phyloP scores from a whole-genome alignment of 1,140 invertebrate genomes.

The Drosophila elegans region DNA sequence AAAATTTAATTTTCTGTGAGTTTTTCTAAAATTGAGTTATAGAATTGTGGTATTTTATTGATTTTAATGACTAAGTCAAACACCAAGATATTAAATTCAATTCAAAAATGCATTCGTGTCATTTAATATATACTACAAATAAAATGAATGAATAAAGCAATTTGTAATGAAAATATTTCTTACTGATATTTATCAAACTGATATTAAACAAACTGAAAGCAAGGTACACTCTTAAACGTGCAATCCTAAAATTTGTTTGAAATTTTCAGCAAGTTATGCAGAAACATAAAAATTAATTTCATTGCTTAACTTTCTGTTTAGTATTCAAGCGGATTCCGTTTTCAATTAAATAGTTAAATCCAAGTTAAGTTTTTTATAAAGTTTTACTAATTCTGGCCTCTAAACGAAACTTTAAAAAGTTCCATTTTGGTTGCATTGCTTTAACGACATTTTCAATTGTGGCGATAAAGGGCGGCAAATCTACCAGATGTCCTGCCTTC shows the following conservation, averaged over 20 bases:
- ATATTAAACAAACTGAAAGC: no score
- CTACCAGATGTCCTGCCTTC: slow-evolving; percentile 43
- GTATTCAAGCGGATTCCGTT: slow-evolving; percentile 14
- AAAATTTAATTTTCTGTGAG: no score
- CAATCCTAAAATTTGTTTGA: neutral
- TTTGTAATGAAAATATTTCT: no score
- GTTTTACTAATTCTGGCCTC: slow-evolving; percentile 12
- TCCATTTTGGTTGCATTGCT: slow-evolving; percentile 47
- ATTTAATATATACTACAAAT: no score
- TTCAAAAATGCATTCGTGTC: no score
- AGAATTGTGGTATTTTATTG: no score
- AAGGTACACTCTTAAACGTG: no score
- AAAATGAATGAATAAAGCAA: no score
- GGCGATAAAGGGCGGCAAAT: slow-evolving; percentile 32
- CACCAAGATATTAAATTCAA: no score
- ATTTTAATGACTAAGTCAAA: no score
- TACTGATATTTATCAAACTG: no score
- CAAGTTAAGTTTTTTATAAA: slow-evolving; percentile 11
- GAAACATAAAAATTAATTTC: slow-evolving; percentile 22
- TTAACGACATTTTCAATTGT: slow-evolving; percentile 71
- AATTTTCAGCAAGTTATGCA: slow-evolving; percentile 16
- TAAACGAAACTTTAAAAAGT: slow-evolving; percentile 25
- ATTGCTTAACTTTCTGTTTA: slow-evolving; percentile 23
- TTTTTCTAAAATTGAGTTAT: no score
- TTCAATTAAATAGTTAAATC: slow-evolving; percentile 29